A percentile compares a stretch with the other conserved stretches of the same genome.
phyloP scores from a whole-genome alignment of 37 sponge, comb jelly and placozoan genomes.

The Aplysina aerophoba region DNA sequence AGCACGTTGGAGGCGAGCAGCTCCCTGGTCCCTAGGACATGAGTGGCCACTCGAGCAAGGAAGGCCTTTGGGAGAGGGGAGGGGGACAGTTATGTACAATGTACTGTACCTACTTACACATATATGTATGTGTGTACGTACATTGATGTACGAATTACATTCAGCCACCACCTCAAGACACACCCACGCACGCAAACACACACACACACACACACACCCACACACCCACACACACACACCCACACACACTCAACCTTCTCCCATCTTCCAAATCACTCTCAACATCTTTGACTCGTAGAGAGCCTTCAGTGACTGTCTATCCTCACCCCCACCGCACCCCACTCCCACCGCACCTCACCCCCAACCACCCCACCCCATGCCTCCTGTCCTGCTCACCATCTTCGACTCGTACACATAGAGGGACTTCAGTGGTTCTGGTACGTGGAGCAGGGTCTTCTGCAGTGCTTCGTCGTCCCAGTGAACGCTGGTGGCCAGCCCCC shows the following conservation, averaged over 20 bases:
- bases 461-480: constrained; percentile 82
- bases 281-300: constrained; percentile 96
- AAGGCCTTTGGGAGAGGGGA: constrained; percentile 61
- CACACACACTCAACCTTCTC: too few relatives aligned
- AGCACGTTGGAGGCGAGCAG: constrained; percentile 57
- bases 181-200: background rate
- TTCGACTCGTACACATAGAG: constrained; percentile 92
- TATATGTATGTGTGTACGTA: too few relatives aligned
- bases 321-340: too few relatives aligned
- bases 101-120: too few relatives aligned
- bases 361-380: too few relatives aligned
- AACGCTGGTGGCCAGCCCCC: constrained; percentile 67
- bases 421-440: constrained; percentile 76
- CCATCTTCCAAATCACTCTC: too few relatives aligned
- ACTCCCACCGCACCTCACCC: too few relatives aligned
- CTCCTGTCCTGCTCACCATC: constrained; percentile 83
- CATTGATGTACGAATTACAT: too few relatives aligned
- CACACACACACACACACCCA: background rate
- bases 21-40: constrained; percentile 66
- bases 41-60: constrained; percentile 73
- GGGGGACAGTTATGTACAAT: background rate
- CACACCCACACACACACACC: background rate
- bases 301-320: constrained; percentile 74
- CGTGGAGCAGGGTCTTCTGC: constrained; percentile 62
- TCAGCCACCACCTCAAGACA: too few relatives aligned